Evolutionary conservation across 2,797 vertebrate species (phyloP).

Genomic region (Loriculus beryllinus): DNA sequence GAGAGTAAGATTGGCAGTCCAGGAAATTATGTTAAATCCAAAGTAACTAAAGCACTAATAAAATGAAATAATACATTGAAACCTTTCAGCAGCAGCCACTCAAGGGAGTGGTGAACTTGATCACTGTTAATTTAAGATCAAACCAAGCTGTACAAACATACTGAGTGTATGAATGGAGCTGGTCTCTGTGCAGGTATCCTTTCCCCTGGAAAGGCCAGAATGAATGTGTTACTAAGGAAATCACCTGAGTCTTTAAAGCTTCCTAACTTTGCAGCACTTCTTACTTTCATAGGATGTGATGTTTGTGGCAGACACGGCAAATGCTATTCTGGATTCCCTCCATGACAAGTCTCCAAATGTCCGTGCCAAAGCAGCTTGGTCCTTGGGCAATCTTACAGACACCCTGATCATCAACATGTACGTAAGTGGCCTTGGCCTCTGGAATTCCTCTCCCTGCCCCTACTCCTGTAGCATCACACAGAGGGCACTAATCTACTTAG

Average conservation of each 20-base stretch:
- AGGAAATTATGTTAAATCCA: slow-evolving; percentile 13
- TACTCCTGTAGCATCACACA: fast-evolving
- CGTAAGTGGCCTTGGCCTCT: background rate
- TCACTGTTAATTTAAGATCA: background rate
- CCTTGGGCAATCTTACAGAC: slow-evolving; percentile 94
- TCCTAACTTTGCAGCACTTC: background rate
- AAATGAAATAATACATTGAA: background rate
- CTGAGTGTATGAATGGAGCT: background rate
- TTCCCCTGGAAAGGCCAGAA: background rate
- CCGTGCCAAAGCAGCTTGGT: slow-evolving; percentile 95
- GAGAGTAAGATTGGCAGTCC: background rate
- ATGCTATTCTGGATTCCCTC: slow-evolving; percentile 88
- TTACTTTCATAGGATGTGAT: slow-evolving; percentile 86
- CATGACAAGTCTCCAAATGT: slow-evolving; percentile 90
- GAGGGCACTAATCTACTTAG: too few species aligned
- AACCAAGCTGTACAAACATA: background rate
- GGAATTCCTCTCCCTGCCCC: background rate
- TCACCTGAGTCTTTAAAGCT: background rate
- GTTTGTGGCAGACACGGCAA: slow-evolving; percentile 96
- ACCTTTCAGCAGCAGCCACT: background rate
- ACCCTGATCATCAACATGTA: slow-evolving; percentile 94
- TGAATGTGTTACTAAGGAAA: background rate
- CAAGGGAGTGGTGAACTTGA: background rate
- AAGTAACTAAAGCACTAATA: background rate
- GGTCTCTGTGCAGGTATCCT: background rate